A percentile compares a stretch with the other conserved stretches of the same genome.
Conservation (phyloP, 2,113 vertebrate genomes). For the Festucalex cinctus region DNA sequence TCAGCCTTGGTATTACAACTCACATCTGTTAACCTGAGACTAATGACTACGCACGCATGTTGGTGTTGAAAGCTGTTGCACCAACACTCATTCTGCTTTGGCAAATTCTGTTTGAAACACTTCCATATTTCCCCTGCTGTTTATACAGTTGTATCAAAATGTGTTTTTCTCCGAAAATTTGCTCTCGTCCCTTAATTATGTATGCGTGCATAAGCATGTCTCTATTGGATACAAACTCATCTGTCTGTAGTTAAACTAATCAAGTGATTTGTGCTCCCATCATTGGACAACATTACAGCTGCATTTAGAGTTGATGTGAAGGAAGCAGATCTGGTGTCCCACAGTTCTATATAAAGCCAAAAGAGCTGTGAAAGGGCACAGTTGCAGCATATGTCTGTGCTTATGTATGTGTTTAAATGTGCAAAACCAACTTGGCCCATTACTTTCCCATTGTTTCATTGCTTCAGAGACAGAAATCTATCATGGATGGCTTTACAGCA, state of each 20-base stretch:
- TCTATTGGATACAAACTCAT: background rate
- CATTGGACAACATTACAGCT: constrained; percentile 1
- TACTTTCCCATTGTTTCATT: constrained; percentile 31
- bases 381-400: background rate
- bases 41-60: too few relatives aligned
- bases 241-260: constrained; percentile 9
- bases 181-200: background rate
- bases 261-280: constrained; percentile 27
- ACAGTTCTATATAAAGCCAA: constrained; percentile 10
- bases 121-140: background rate
- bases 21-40: too few relatives aligned
- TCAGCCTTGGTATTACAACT: too few relatives aligned
- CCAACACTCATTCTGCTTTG: too few relatives aligned
- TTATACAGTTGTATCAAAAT: background rate
- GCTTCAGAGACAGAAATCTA: constrained; percentile 30
- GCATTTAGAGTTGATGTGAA: constrained; percentile 27
- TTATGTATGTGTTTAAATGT: constrained; percentile 9
- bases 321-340: background rate
- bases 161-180: background rate
- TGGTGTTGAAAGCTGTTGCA: too few relatives aligned
- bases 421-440: constrained; percentile 5
- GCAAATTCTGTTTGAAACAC: background rate
- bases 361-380: constrained; percentile 9
- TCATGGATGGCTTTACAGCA: constrained; percentile 38
- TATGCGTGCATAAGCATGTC: background rate